Conservation (phyloP, 1,140 invertebrate genomes). For the Temnothorax curvispinosus region DNA sequence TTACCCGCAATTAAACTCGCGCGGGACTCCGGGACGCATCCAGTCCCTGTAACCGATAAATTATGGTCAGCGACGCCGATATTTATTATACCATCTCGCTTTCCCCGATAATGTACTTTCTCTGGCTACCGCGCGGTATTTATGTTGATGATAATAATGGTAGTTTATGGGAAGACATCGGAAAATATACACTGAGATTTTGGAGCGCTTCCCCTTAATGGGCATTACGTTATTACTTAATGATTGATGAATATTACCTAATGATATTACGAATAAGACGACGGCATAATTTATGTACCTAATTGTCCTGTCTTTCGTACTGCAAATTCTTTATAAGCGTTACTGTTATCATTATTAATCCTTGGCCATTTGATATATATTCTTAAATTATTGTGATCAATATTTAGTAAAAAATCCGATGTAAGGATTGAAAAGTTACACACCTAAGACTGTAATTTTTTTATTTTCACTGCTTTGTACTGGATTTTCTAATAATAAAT, state of each 20-base stretch:
- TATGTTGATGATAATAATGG: conserved; percentile 14
- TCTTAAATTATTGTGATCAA: not conserved
- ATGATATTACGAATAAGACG: not conserved
- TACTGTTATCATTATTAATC: not conserved
- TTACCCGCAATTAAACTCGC: conserved; percentile 60
- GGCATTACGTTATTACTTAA: not conserved
- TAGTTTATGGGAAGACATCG: conserved; percentile 23
- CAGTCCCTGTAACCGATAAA: conserved; percentile 18
- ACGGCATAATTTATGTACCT: not conserved
- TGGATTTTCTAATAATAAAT: not conserved
- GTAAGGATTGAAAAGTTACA: not conserved
- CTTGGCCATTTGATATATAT: not conserved
- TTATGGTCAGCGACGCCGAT: conserved; percentile 13
- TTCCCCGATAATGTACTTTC: not conserved
- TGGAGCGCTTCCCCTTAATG: not conserved
- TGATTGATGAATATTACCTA: not conserved
- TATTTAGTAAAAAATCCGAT: not conserved
- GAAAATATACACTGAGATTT: conserved; percentile 18
- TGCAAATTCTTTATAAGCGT: not conserved
- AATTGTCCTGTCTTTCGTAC: not conserved
- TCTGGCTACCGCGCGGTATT: not conserved
- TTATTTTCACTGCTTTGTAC: not conserved
- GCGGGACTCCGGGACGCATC: not conserved
- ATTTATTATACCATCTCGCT: conserved; percentile 53
- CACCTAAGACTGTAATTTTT: not conserved